Conservation (phyloP, 2,113 vertebrate species). For the Lipophrys pholis region DNA sequence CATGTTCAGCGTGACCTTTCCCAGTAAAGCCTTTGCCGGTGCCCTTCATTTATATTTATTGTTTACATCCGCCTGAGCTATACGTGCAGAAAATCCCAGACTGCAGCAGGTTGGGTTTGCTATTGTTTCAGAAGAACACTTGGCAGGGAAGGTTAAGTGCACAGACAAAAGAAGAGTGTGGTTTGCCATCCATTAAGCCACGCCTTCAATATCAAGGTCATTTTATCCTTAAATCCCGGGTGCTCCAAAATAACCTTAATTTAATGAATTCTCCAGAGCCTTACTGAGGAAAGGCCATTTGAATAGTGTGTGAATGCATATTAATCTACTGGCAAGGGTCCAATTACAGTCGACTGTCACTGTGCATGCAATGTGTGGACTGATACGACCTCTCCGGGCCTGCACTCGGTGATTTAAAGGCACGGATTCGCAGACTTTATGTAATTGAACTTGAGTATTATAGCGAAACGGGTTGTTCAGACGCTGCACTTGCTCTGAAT, state of each 20-base stretch:
- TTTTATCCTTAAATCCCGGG: constrained; percentile 36
- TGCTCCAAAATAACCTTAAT: constrained; percentile 60
- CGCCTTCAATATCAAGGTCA: constrained; percentile 55
- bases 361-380: constrained; percentile 28
- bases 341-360: constrained; percentile 57
- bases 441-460: background rate
- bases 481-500: background rate
- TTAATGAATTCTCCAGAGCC: constrained; percentile 76
- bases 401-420: constrained; percentile 14
- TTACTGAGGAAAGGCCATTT: constrained; percentile 64
- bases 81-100: constrained; percentile 8
- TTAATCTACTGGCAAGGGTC: constrained; percentile 69
- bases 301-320: constrained; percentile 68
- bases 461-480: background rate
- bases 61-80: background rate
- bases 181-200: constrained; percentile 30
- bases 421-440: constrained; percentile 9
- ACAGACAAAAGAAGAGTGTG: background rate
- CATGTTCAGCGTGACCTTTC: constrained; percentile 29
- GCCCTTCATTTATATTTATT: constrained; percentile 9
- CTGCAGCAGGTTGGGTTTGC: constrained; percentile 5
- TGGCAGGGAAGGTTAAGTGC: constrained; percentile 45
- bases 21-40: constrained; percentile 11
- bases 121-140: constrained; percentile 21
- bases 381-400: constrained; percentile 41